Conservation (phyloP, 2,888 invertebrate species). For the Trissolcus brochymenae region DNA sequence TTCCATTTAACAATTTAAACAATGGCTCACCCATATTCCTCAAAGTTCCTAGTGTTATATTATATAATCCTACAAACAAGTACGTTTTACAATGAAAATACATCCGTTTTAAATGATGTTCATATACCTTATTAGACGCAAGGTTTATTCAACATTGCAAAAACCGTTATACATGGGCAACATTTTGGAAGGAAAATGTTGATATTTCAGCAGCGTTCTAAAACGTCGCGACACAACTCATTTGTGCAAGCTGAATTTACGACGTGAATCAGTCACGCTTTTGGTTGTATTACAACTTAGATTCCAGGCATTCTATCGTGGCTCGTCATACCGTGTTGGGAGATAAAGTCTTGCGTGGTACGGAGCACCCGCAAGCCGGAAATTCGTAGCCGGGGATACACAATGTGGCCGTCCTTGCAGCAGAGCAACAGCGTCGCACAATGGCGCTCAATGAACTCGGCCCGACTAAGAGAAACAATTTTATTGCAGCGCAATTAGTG, state of each 20-base stretch:
- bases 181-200: too few relatives aligned
- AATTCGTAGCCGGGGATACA: constrained; percentile 39
- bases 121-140: not conserved
- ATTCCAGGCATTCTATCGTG: constrained; percentile 35
- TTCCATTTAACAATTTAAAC: too few relatives aligned
- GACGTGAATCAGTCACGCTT: constrained; percentile 43
- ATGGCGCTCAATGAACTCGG: constrained; percentile 26
- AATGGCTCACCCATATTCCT: too few relatives aligned
- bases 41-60: not conserved
- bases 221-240: constrained; percentile 13
- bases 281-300: constrained; percentile 30
- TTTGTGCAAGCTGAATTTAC: constrained; percentile 31
- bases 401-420: constrained; percentile 26
- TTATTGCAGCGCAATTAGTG: constrained; percentile 35
- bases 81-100: not conserved
- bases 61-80: not conserved
- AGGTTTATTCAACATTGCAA: not conserved
- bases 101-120: not conserved
- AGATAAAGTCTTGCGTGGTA: constrained; percentile 45
- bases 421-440: constrained; percentile 31
- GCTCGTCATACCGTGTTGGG: constrained; percentile 27
- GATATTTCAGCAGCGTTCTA: not conserved
- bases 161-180: constrained; percentile 5
- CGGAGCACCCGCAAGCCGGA: constrained; percentile 25
- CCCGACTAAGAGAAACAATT: constrained; percentile 22